Evolutionary conservation across 2,888 invertebrate species (phyloP), one percentile per base, ranked within the genome.

Genomic region (Balanococcus diminutus): DNA sequence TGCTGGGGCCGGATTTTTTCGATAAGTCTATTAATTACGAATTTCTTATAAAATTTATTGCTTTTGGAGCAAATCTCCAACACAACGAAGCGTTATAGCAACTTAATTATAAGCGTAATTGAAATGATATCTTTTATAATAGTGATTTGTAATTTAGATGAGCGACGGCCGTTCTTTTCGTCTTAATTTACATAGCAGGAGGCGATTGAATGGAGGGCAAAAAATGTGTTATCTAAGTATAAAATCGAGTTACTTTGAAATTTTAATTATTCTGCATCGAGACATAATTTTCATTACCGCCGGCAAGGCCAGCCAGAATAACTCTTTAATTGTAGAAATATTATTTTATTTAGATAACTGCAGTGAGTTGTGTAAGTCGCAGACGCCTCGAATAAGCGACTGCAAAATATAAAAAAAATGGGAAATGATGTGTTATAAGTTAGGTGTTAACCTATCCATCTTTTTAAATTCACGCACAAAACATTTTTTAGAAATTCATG

Each of bases 361-460:
- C n/a, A 6, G 4, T 19, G n/a, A 51, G 5, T 51, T 19, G 8
- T 8, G 6, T 8, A 19, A n/a, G 4, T 19, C 19, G 51, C 9
- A 19, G 6, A n/a, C n/a, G 19, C 19, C 3, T 6, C 4, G 51
- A 51, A 19, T 19, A 51, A 51, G 19, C 51, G 51, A 51, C 19
- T n/a, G 9, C n/a, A 51, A 51, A 51, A 51, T 5, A 2, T 6
- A 19, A 75, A 4, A 32, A 32, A 19, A 75, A 28, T 6, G 14
- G n/a, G 16, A 75, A 32, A 32, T 32, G 32, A 75, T 75, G 32
- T n/a, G 75, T 75, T 32, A 75, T 75, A 75, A 36, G 75, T 75
- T 75, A 75, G 75, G 75, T 75, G 75, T 75, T 75, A 32, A 67
- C 28, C 28, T 75, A 32, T 75, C 25, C n/a, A n/a, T 32, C 6